phyloP scores from a whole-genome alignment of 2,888 invertebrate genomes.

The Cosmorhoe ocellata region DNA sequence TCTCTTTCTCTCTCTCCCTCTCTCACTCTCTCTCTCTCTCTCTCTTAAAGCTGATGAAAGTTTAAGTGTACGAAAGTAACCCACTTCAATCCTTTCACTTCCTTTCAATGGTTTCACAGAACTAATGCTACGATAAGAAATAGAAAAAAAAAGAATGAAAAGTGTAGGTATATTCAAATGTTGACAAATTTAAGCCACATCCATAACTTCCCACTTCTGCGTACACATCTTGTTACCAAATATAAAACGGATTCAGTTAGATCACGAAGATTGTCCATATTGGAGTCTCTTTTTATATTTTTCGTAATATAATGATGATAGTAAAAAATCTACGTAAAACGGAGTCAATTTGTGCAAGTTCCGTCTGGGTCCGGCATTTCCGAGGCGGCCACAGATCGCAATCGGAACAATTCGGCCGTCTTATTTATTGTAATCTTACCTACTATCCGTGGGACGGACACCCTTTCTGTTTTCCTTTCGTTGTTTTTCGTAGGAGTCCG shows the following conservation, averaged over 20 bases:
- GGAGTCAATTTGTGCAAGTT: slow-evolving; percentile 67
- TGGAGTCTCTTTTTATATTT: slow-evolving; percentile 39
- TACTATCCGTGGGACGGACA: slow-evolving; percentile 79
- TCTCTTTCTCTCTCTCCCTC: no score
- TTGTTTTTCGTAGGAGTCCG: slow-evolving; percentile 24
- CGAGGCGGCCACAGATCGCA: slow-evolving; percentile 41
- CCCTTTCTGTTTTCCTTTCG: slow-evolving; percentile 51
- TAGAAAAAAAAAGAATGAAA: no score
- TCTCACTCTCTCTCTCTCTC: no score
- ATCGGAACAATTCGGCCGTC: slow-evolving; percentile 67
- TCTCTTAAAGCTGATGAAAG: no score
- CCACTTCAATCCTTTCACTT: no score
- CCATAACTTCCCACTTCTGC: slow-evolving; percentile 13
- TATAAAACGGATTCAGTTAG: slow-evolving; percentile 34
- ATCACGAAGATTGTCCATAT: slow-evolving; percentile 35
- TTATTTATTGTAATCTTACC: slow-evolving; percentile 82
- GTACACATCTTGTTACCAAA: slow-evolving; percentile 32
- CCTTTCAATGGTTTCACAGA: no score
- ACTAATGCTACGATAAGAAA: no score
- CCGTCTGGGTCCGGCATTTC: slow-evolving; percentile 32
- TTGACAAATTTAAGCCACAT: slow-evolving; percentile 9
- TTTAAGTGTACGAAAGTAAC: no score
- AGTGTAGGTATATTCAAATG: no score
- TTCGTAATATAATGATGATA: slow-evolving; percentile 56
- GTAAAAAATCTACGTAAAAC: slow-evolving; percentile 70